Conservation (phyloP, 2,113 vertebrate genomes). For the Salvelinus sp. region DNA sequence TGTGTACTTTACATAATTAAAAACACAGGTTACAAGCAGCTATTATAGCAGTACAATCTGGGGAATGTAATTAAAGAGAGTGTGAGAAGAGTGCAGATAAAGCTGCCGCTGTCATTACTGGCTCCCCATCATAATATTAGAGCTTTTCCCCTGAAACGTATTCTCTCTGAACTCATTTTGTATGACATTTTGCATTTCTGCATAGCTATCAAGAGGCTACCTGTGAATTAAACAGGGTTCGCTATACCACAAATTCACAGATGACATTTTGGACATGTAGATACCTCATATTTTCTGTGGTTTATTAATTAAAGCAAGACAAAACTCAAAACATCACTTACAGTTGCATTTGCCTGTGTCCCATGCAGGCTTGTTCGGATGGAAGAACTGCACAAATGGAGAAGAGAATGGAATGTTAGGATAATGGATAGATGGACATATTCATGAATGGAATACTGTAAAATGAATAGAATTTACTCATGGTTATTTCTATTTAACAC, state of each 20-base stretch:
- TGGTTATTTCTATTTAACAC: conserved; percentile 5
- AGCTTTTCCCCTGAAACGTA: conserved; percentile 74
- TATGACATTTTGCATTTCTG: conserved; percentile 81
- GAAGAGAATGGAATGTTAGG: conserved; percentile 23
- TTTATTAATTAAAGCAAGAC: conserved; percentile 76
- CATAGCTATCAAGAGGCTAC: conserved; percentile 77
- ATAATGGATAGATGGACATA: conserved; percentile 32
- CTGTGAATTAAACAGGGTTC: conserved; percentile 74
- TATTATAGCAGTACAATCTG: conserved; percentile 77
- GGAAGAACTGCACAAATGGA: conserved; percentile 45
- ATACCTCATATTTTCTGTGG: conserved; percentile 69
- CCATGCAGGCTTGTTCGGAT: conserved; percentile 17
- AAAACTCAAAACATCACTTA: conserved; percentile 63
- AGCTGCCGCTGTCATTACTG: conserved; percentile 54
- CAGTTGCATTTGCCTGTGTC: conserved; percentile 53
- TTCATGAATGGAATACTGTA: conserved; percentile 20
- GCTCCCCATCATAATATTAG: conserved; percentile 73
- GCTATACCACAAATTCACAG: conserved; percentile 67
- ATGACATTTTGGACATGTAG: conserved; percentile 71
- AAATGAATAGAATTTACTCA: conserved; percentile 11
- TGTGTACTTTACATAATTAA: conserved; percentile 83
- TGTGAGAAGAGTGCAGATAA: conserved; percentile 70
- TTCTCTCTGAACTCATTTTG: conserved; percentile 81
- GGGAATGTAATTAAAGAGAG: conserved; percentile 81
- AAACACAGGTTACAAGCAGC: conserved; percentile 81